A percentile compares a stretch with the other conserved stretches of the same genome.
These are phyloP conservation scores for Smithornis capensis DNA, from an alignment of 2,113 vertebrate species.

Conservation along the genomic window DNA sequence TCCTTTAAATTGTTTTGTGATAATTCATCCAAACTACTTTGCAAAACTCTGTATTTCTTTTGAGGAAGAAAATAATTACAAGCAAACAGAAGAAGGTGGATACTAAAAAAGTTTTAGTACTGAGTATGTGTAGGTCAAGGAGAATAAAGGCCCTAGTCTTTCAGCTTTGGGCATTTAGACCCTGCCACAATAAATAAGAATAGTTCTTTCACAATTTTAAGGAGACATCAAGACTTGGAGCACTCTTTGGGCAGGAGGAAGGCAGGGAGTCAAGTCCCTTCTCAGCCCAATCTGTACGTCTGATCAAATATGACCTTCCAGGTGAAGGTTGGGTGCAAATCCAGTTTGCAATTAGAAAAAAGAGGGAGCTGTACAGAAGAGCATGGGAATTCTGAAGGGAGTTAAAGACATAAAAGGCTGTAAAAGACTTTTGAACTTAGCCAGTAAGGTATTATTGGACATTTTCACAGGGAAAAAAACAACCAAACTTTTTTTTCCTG, in stretches of 20 bases:
- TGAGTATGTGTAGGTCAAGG: background rate
- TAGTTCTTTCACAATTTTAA: background rate
- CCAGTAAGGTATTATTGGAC: background rate
- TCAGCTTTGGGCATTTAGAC: background rate
- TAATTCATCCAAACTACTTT: background rate
- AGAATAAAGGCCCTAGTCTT: background rate
- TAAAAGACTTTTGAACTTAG: background rate
- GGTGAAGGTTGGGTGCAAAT: background rate
- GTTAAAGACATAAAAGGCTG: background rate
- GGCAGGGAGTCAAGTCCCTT: background rate
- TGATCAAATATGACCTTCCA: fast-evolving
- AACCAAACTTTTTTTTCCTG: background rate
- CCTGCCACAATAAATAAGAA: background rate
- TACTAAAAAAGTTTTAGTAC: background rate
- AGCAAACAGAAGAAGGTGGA: background rate
- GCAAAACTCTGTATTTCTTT: background rate
- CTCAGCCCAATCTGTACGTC: background rate
- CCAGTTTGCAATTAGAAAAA: background rate
- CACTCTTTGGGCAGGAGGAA: fast-evolving
- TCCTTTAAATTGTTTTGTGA: background rate
- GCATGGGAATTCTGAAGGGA: background rate
- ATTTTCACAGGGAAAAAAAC: background rate
- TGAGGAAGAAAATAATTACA: background rate
- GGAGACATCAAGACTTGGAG: background rate
- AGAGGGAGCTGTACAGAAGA: background rate